Base-by-base conservation (phyloP, 2,113 vertebrate species). In the Marmota flaviventris region DNA sequence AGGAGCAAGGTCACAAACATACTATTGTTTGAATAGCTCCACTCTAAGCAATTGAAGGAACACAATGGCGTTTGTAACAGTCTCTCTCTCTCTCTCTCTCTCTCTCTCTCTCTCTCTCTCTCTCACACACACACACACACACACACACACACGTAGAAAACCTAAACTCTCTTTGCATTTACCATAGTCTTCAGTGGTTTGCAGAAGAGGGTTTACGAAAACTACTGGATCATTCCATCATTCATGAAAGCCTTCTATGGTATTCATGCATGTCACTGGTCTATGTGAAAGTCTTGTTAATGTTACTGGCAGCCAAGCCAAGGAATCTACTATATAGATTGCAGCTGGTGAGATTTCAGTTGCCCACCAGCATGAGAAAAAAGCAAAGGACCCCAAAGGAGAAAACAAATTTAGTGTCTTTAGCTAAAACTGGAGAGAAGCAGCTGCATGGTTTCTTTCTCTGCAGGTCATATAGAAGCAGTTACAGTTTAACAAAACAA, bases 121-220 rank as follows among this genome's bases (percentile, higher is more conserved):
- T 58, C n/a, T n/a, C 20, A 17, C 8, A 11, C 53, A 32, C 25
- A 48, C 29, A 70, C 42, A 65, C 11, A 78, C 20, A 89, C 16
- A 39, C 25, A 39, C 25, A 42, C 18, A 37, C 37, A 37, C 37
- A 79, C 34, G 5, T n/a, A 7, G 6, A 81, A 77, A 72, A 53
- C 42, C 51, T 92, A 84, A 75, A 2, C 8, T 96, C 8, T 45
- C 11, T 91, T 85, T 88, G 11, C 13, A 56, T 1, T 95, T 10
- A 81, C 18, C n/a, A 8, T 86, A 32, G n/a, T 92, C 53, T 39
- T 84, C 63, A 92, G 69, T 79, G 25, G 2, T 82, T 95, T 53
- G 76, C 4, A 92, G 34, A 85, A 53, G 22, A 86, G 58, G 42
- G 27, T 17, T 97, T 89, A 89, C 91, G n/a, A 63, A 83, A 91